These are phyloP conservation scores for Phasia obesa DNA, from an alignment of 2,888 invertebrate species.

Conservation along the genomic window DNA sequence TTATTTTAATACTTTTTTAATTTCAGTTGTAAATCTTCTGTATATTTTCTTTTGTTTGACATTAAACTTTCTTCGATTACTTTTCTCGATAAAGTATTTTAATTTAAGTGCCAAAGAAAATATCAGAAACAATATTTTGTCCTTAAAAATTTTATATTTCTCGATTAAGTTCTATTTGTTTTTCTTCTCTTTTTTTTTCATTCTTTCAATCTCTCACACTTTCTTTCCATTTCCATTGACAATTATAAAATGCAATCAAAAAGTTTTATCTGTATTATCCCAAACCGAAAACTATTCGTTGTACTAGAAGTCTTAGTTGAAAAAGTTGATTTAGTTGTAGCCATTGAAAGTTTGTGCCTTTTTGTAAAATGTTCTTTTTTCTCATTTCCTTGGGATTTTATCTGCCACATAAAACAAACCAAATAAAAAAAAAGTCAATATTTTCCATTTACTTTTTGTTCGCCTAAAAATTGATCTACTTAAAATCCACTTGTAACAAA, in stretches of 20 bases:
- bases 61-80: neutral
- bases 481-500: constrained; percentile 57
- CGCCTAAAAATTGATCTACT: constrained; percentile 30
- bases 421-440: constrained; percentile 14
- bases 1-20: neutral
- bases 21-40: neutral
- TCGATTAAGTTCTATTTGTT: neutral
- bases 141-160: neutral
- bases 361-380: neutral
- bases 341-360: constrained; percentile 31
- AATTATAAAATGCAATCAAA: constrained; percentile 55
- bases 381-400: constrained; percentile 13
- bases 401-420: constrained; percentile 34
- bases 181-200: neutral
- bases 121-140: neutral
- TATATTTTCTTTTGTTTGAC: neutral
- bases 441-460: neutral
- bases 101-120: constrained; percentile 34
- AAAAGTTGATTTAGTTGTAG: constrained; percentile 11
- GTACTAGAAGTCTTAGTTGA: neutral
- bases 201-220: neutral
- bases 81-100: constrained; percentile 8
- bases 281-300: neutral
- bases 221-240: constrained; percentile 15
- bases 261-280: constrained; percentile 46